phyloP scores from a whole-genome alignment of 2,113 vertebrate species.

The Semnornis frantzii region DNA sequence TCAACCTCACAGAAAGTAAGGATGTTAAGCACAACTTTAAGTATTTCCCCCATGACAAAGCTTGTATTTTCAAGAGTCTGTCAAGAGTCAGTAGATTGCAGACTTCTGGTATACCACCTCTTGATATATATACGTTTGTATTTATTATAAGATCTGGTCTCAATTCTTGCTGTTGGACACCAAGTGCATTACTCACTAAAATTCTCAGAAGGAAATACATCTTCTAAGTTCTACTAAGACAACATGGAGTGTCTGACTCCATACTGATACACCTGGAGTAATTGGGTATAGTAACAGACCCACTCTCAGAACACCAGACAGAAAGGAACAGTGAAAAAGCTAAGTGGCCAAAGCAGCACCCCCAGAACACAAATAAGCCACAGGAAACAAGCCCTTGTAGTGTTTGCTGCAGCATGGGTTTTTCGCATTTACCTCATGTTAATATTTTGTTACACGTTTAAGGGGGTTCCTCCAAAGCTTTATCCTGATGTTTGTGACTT shows the following conservation, averaged over 20 bases:
- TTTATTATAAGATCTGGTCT: neutral
- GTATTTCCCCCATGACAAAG: neutral
- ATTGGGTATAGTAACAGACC: neutral
- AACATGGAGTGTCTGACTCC: neutral
- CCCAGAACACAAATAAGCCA: accelerated
- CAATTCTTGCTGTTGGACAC: neutral
- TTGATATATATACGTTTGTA: neutral
- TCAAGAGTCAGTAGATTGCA: neutral
- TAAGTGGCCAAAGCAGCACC: neutral
- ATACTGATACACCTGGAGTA: too few relatives aligned
- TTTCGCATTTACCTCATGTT: neutral
- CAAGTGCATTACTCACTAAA: neutral
- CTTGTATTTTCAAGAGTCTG: neutral
- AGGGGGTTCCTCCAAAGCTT: too few relatives aligned
- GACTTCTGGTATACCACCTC: neutral
- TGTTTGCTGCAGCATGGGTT: accelerated
- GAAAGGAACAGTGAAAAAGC: neutral
- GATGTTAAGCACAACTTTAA: neutral
- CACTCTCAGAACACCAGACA: neutral
- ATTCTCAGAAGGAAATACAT: neutral
- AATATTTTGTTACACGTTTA: neutral
- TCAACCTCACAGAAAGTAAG: neutral
- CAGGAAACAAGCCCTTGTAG: neutral
- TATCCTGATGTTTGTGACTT: neutral
- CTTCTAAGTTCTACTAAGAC: neutral